phyloP scores from a whole-genome alignment of 2,888 invertebrate species.

The Ligdia adustata region DNA sequence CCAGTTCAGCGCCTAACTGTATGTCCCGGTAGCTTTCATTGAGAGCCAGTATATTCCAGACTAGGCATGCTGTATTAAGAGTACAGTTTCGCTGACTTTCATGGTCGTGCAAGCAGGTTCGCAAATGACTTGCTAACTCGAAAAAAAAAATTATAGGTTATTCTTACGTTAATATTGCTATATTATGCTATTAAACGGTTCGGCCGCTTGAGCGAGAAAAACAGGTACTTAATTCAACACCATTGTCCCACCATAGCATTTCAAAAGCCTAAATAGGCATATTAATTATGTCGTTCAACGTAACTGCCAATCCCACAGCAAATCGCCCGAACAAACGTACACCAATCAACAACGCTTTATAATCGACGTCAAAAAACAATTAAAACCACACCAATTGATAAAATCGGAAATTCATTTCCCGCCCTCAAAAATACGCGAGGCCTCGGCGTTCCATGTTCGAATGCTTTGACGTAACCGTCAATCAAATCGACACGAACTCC shows the following conservation, averaged over 20 bases:
- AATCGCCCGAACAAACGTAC: slow-evolving; percentile 3
- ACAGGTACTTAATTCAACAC: not conserved
- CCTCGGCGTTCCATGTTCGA: slow-evolving; percentile 1
- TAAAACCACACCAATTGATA: slow-evolving; percentile 8
- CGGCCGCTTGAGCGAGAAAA: not conserved
- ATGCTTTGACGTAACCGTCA: slow-evolving; percentile 16
- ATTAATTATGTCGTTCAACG: not conserved
- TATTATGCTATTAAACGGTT: not conserved
- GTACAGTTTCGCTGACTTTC: too few species aligned
- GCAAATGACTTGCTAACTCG: too few species aligned
- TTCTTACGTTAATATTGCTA: too few species aligned
- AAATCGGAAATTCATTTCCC: slow-evolving; percentile 7
- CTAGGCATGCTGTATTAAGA: too few species aligned
- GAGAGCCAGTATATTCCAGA: too few species aligned
- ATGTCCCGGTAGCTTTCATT: too few species aligned
- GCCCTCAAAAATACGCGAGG: slow-evolving; percentile 11
- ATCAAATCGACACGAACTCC: slow-evolving; percentile 18
- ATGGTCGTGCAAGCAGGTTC: too few species aligned
- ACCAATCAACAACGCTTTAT: slow-evolving; percentile 6
- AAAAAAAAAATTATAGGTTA: too few species aligned
- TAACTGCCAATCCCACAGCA: not conserved
- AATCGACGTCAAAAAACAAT: slow-evolving; percentile 12
- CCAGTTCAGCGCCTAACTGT: too few species aligned
- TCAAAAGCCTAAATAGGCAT: too few species aligned
- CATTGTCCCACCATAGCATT: not conserved